Percentiles rank a stretch among this genome's conserved stretches.
Evolutionary conservation across 2,888 invertebrate species (phyloP).

Genomic region (Glyphotaelius pellucidus): DNA sequence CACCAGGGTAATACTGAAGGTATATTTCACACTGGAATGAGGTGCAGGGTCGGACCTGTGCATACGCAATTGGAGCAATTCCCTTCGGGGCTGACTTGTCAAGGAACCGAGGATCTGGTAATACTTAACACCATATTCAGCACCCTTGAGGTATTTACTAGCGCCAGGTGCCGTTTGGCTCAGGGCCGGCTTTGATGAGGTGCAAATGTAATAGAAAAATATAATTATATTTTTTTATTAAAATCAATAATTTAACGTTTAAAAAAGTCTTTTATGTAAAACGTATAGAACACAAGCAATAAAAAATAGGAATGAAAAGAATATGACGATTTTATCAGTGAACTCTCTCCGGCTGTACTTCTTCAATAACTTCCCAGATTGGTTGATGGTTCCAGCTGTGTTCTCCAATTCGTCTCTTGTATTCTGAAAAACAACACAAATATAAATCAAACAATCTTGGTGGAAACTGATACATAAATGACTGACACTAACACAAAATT

Average conservation of each 20-base stretch:
- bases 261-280: conserved; percentile 92
- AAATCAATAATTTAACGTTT: conserved; percentile 67
- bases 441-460: neutral
- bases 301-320: conserved; percentile 92
- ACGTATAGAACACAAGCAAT: conserved; percentile 95
- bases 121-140: no score
- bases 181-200: no score
- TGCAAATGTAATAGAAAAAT: no score
- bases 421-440: conserved; percentile 72
- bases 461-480: neutral
- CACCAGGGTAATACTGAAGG: neutral
- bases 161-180: no score
- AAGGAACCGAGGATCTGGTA: no score
- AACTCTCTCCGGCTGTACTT: conserved; percentile 97
- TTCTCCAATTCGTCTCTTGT: conserved; percentile 90
- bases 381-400: conserved; percentile 91
- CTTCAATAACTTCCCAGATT: conserved; percentile 93
- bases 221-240: neutral
- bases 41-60: neutral
- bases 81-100: no score
- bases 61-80: no score
- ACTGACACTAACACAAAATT: no score
- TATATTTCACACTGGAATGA: neutral
- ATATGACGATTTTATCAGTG: conserved; percentile 94
- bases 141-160: no score